Evolutionary conservation across 2,113 vertebrate genomes (phyloP).

Genomic region (Pongo pygmaeus): DNA sequence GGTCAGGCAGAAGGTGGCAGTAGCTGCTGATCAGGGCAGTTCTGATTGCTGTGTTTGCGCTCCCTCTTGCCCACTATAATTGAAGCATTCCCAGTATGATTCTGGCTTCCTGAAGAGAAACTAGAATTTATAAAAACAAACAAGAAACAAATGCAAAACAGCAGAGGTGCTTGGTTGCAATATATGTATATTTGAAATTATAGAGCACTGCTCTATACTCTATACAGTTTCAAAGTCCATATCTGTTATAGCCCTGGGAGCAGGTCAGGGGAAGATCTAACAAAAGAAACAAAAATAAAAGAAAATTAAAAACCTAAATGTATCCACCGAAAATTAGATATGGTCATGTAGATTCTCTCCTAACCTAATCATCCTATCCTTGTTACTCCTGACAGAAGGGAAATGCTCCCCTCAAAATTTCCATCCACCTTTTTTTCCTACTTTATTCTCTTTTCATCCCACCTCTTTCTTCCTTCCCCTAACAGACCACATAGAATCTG

Average conservation of each 20-base stretch:
- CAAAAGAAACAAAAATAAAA: slow-evolving; percentile 25
- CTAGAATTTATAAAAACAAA: slow-evolving; percentile 55
- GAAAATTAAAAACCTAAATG: not conserved
- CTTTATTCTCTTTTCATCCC: slow-evolving; percentile 1
- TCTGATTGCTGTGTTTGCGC: slow-evolving; percentile 23
- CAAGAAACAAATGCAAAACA: slow-evolving; percentile 33
- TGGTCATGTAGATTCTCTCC: not conserved
- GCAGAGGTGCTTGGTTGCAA: slow-evolving; percentile 29
- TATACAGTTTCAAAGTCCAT: slow-evolving; percentile 20
- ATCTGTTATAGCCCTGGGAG: not conserved
- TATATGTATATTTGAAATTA: slow-evolving; percentile 10
- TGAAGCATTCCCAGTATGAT: slow-evolving; percentile 61
- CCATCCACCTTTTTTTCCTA: not conserved
- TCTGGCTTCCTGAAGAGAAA: slow-evolving; percentile 69
- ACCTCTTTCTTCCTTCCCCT: not conserved
- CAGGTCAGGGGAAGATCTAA: not conserved
- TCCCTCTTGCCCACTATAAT: slow-evolving; percentile 56
- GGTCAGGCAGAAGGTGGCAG: not conserved
- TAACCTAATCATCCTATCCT: not conserved
- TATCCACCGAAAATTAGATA: not conserved
- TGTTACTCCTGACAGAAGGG: not conserved
- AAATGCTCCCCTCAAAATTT: not conserved
- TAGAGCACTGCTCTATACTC: not conserved
- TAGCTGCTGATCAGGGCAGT: slow-evolving; percentile 34
- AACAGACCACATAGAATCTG: not conserved